A percentile compares a stretch with the other conserved stretches of the same genome.
phyloP scores from a whole-genome alignment of 2,113 vertebrate genomes.

The Ursus arctos region DNA sequence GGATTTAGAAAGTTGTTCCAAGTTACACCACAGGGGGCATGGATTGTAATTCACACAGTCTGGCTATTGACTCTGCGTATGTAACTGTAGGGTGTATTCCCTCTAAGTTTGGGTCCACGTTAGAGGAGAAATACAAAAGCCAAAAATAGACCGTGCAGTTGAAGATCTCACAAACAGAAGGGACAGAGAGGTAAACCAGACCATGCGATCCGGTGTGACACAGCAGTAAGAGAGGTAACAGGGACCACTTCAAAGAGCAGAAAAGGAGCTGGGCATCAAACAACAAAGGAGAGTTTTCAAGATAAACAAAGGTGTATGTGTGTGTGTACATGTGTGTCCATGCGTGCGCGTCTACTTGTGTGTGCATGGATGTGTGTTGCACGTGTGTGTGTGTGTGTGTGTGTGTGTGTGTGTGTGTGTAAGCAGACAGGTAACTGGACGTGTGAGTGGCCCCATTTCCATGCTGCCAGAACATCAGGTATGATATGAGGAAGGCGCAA shows the following conservation, averaged over 20 bases:
- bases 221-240: background rate
- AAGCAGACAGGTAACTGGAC: rapidly evolving
- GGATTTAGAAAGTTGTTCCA: background rate
- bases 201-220: background rate
- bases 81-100: background rate
- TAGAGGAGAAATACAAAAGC: background rate
- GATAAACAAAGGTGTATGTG: background rate
- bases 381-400: background rate
- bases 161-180: background rate
- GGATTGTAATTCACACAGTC: background rate
- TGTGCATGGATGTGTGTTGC: too few relatives aligned
- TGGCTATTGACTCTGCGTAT: background rate
- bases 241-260: background rate
- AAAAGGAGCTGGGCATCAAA: background rate
- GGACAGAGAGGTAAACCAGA: background rate
- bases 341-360: too few relatives aligned
- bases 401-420: background rate
- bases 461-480: background rate
- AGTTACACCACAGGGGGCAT: background rate
- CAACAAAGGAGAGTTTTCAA: background rate
- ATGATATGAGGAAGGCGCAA: background rate
- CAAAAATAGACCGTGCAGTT: background rate
- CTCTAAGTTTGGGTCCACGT: background rate
- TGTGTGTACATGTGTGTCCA: too few relatives aligned
- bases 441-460: background rate